Evolutionary conservation across 2,797 vertebrate species (phyloP), one percentile per base, ranked within the genome.

Genomic region (Oreochromis grahami): DNA sequence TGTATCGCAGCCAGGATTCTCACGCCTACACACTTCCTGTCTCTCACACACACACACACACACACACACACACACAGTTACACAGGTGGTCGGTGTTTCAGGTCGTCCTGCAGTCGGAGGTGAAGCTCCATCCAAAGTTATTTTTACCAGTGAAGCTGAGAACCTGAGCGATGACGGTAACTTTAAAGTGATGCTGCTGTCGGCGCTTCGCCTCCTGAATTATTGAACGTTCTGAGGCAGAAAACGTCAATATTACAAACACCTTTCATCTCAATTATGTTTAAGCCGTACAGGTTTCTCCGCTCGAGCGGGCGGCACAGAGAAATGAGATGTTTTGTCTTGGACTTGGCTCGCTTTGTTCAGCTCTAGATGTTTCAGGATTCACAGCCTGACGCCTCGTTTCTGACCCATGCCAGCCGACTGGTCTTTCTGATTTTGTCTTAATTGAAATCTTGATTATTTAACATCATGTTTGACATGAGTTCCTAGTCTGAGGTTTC

Each of bases 21-120:
- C 89, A 89, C 79, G 76, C 89, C 88, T 78, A 87, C 90, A 81
- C 87, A 86, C 79, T 90, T 88, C 82, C 89, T 80, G 34, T 63
- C 55, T 12, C 13, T 5, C 36, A 4, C 36, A 1, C 34, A 3
- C 34, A 3, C 48, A 1, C 21, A 14, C 53, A 8, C 53, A 9
- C 17, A 19, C 51, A 12, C 51, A 13, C 48, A 24, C 74, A 6
- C 52, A 12, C 65, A 36, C 51, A 34, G 14, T 29, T 11, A 0
- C 6, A 48, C 77, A 80, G 74, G 77, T 79, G 12, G 58, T 17
- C 48, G 76, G 43, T 63, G 41, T 50, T 74, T 34, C 63, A 45
- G 50, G 14, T 41, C 34, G 19, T 38, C 60, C 60, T 38, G 34
- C 34, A 38, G 65, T 43, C 65, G 0, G 19, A 45, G 65, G 65